Evolutionary conservation across 92 coral and sea anemone species (phyloP).

Genomic region (Phymanthus crucifer): DNA sequence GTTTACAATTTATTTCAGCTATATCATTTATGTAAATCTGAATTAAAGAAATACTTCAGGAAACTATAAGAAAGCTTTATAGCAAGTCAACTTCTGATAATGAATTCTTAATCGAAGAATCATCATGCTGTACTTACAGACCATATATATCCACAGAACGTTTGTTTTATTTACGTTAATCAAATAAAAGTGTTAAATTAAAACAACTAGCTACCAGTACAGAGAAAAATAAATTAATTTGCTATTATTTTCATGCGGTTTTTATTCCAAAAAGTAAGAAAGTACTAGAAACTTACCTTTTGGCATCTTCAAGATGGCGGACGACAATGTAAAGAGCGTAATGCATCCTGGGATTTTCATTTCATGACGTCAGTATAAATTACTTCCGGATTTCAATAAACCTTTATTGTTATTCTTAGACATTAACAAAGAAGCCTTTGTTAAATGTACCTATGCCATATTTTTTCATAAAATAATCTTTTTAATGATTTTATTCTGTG

Average conservation of each 20-base stretch:
- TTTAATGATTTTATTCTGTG: neutral
- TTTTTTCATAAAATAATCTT: neutral
- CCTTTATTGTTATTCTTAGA: neutral
- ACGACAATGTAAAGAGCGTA: neutral
- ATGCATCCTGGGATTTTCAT: neutral
- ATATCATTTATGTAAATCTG: neutral
- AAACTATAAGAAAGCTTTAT: neutral
- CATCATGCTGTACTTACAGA: neutral
- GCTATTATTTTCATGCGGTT: neutral
- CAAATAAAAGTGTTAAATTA: neutral
- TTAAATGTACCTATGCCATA: neutral
- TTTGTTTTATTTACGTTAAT: neutral
- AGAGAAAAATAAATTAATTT: neutral
- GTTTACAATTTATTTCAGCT: neutral
- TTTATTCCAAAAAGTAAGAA: neutral
- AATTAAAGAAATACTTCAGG: neutral
- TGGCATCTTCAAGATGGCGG: conserved; percentile 3
- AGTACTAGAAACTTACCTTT: neutral
- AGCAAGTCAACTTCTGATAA: neutral
- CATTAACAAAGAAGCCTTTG: neutral
- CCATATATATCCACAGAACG: neutral
- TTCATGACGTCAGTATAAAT: neutral
- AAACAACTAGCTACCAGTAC: neutral
- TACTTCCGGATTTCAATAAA: neutral
- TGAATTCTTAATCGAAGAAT: neutral